Evolutionary conservation across 2,797 vertebrate genomes (phyloP).

Genomic region (Oreochromis grahami): DNA sequence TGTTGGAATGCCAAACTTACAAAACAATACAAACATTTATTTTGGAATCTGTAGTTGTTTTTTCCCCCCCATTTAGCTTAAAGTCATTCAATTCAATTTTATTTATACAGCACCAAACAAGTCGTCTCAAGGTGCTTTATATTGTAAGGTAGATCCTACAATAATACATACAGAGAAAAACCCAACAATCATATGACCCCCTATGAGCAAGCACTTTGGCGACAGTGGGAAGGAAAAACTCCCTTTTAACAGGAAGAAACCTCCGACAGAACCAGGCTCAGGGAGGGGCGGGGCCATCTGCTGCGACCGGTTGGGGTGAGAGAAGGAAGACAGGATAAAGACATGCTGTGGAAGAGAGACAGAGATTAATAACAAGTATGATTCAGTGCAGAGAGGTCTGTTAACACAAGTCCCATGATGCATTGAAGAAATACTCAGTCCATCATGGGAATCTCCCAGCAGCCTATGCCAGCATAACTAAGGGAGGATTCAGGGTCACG

Average conservation of each 20-base stretch:
- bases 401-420: background rate
- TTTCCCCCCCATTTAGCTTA: background rate
- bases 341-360: background rate
- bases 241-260: background rate
- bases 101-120: background rate
- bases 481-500: background rate
- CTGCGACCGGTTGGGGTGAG: fast-evolving
- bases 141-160: background rate
- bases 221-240: background rate
- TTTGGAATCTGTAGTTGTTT: background rate
- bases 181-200: fast-evolving
- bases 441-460: background rate
- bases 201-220: background rate
- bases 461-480: background rate
- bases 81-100: background rate
- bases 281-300: background rate
- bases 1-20: background rate
- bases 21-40: background rate
- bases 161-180: background rate
- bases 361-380: fast-evolving
- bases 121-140: fast-evolving
- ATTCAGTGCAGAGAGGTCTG: fast-evolving
- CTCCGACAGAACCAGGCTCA: fast-evolving
- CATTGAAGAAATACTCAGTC: background rate
- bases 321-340: background rate